phyloP scores from a whole-genome alignment of 2,888 invertebrate species.

The Caenorhabditis parvicauda region DNA sequence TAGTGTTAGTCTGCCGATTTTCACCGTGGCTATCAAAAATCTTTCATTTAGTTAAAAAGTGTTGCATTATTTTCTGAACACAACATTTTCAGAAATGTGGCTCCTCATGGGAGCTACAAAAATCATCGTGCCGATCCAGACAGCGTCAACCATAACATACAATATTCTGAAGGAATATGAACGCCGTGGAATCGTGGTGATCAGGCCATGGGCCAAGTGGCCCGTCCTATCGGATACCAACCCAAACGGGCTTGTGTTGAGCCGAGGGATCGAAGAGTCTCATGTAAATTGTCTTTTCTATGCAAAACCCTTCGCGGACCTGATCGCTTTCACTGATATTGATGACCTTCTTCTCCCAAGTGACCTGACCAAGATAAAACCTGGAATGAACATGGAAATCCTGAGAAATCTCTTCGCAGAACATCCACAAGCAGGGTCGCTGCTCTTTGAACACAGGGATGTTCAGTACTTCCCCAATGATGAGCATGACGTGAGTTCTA shows the following conservation, averaged over 20 bases:
- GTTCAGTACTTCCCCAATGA: too few relatives aligned
- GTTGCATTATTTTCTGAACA: too few relatives aligned
- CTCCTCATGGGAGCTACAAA: slow-evolving; percentile 58
- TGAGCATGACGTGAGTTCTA: too few relatives aligned
- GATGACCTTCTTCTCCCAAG: slow-evolving; percentile 59
- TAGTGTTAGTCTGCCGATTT: too few relatives aligned
- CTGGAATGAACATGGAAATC: slow-evolving; percentile 47
- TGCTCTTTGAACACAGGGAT: slow-evolving; percentile 60
- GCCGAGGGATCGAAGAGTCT: slow-evolving; percentile 57
- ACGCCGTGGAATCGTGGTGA: slow-evolving; percentile 50
- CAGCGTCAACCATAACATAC: slow-evolving; percentile 52
- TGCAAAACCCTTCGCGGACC: slow-evolving; percentile 58
- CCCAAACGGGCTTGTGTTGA: slow-evolving; percentile 55
- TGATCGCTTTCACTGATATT: slow-evolving; percentile 59
- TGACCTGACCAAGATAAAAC: slow-evolving; percentile 43
- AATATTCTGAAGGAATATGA: slow-evolving; percentile 55
- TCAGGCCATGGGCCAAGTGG: slow-evolving; percentile 60
- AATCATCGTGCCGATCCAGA: slow-evolving; percentile 57
- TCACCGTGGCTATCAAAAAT: too few relatives aligned
- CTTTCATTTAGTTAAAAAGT: too few relatives aligned
- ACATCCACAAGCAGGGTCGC: slow-evolving; percentile 59
- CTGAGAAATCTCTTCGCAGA: slow-evolving; percentile 49
- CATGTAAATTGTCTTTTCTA: slow-evolving; percentile 61
- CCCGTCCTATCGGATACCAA: slow-evolving; percentile 58
- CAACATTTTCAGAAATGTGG: slow-evolving; percentile 35